These are phyloP conservation scores for Ophiodon elongatus DNA, from an alignment of 2,113 vertebrate genomes.

Conservation along the genomic window DNA sequence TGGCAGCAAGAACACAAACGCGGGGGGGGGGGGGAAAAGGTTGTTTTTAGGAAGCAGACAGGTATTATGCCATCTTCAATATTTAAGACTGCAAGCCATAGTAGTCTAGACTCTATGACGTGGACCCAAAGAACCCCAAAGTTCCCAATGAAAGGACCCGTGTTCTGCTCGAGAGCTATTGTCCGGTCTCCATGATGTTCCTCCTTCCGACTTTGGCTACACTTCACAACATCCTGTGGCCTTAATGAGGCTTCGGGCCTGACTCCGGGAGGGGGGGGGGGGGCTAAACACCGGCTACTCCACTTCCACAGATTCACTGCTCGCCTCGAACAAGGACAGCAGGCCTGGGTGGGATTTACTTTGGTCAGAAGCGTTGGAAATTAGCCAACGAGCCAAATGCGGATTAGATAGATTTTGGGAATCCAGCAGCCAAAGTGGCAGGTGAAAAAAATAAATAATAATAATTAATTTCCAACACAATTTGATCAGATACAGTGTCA, in stretches of 20 bases:
- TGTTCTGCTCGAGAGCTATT: background rate
- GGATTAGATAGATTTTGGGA: background rate
- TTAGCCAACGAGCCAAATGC: background rate
- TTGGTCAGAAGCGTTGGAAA: background rate
- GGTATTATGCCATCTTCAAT: background rate
- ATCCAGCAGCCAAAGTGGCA: too few species aligned
- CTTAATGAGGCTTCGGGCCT: slow-evolving; percentile 23
- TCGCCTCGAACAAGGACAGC: background rate
- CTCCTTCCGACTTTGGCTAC: background rate
- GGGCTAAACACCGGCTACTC: background rate
- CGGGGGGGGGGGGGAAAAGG: background rate
- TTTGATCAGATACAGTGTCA: too few species aligned
- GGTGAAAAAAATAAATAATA: too few species aligned
- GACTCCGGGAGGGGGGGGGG: background rate
- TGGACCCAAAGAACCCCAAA: background rate
- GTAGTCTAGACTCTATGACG: background rate
- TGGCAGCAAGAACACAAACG: slow-evolving; percentile 8
- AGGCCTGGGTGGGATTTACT: background rate
- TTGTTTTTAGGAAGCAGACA: background rate
- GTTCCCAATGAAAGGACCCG: slow-evolving; percentile 16
- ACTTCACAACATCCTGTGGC: slow-evolving; percentile 35
- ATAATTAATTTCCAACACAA: too few species aligned
- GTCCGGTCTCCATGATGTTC: background rate
- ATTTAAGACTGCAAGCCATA: background rate
- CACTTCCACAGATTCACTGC: background rate